Percentiles rank a stretch among this genome's conserved stretches.
Conservation (phyloP, 2,113 vertebrate genomes). For the Acanthisitta chloris region DNA sequence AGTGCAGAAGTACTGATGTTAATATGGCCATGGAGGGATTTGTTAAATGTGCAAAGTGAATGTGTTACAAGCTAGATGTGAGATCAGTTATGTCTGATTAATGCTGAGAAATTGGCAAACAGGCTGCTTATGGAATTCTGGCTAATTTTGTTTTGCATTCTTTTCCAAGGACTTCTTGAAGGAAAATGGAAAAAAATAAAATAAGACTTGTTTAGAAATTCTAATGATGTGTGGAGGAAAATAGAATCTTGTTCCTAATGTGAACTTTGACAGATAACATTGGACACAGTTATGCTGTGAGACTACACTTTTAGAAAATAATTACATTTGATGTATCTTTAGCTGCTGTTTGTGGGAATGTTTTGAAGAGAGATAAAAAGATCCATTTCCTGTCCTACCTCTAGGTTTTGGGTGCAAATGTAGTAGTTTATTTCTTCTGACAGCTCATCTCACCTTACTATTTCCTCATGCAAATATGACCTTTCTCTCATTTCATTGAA, state of each 20-base stretch:
- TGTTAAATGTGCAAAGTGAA: constrained; percentile 2
- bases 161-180: background rate
- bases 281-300: background rate
- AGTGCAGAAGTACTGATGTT: background rate
- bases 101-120: background rate
- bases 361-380: background rate
- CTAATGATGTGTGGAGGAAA: background rate
- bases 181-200: background rate
- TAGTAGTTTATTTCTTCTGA: constrained; percentile 21
- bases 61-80: background rate
- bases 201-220: background rate
- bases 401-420: background rate
- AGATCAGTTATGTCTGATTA: background rate
- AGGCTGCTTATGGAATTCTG: background rate
- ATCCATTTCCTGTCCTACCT: background rate
- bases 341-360: background rate
- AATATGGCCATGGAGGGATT: background rate
- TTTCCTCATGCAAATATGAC: constrained; percentile 63
- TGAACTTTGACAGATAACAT: background rate
- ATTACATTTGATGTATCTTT: background rate
- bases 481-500: constrained; percentile 44
- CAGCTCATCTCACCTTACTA: constrained; percentile 11
- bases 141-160: background rate
- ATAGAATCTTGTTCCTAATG: background rate
- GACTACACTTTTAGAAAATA: background rate